Evolutionary conservation across 2,113 vertebrate genomes (phyloP), one percentile per base, ranked within the genome.

Genomic region (Odocoileus virginianus): DNA sequence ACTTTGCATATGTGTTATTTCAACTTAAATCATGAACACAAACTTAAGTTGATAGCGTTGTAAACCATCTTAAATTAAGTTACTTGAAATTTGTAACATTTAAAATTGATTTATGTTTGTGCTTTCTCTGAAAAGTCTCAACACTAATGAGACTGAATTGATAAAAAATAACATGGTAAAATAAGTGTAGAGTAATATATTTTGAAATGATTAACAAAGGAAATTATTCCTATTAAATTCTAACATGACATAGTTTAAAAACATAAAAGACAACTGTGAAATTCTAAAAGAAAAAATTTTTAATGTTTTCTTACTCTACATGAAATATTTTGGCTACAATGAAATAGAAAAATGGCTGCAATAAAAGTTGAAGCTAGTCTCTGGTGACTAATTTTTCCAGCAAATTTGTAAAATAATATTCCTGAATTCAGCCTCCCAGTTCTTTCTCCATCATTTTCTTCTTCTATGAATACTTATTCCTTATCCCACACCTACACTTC

Each of bases 311-410:
- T 98, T 98, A 98, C 95, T 95, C 98, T 97, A 97, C 93, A 95
- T 98, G 98, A 99, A 98, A 98, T 98, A 98, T 98, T 98, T 98
- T 98, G 98, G 96, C 98, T 98, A 98, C 98, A 95, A 97, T 99
- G 98, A 99, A 99, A 99, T 98, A 99, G 98, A 98, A 99, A 97
- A 96, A 97, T 98, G 78, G 54, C 91, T 98, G 98, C 98, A 99
- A 98, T 98, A 98, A 98, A 98, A 95, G 94, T 98, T 96, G 95
- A 99, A 98, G 97, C 98, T 98, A 97, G 85, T 98, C 98, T 98
- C 97, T 97, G 97, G 98, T 98, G 98, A 98, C 97, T 96, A 98
- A 98, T 98, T 99, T 97, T 98, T 98, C 97, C 97, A 54, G 97
- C 96, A 97, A 98, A 97, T 93, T 98, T 98, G 97, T 99, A 99